Evolutionary conservation across 2,888 invertebrate genomes (phyloP), one percentile per base, ranked within the genome.

Genomic region (Macrosoma leucophasiata): DNA sequence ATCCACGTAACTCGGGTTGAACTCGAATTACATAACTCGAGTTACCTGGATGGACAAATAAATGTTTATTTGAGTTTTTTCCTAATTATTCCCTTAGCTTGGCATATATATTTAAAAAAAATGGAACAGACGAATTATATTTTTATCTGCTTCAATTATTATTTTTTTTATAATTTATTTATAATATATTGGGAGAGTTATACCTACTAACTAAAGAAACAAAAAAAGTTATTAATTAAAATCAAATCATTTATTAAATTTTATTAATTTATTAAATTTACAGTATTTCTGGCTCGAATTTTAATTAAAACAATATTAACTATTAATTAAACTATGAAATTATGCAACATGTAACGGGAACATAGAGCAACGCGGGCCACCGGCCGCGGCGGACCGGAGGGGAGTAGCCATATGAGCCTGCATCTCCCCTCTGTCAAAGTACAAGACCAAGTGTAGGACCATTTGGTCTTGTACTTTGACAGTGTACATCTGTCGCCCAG

Each of bases 171-270:
- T 13, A n/a, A 14, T 13, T 25, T 25, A 13, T 26, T 26, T 26
- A 26, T 26, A 26, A 26, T 26, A 5, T 14, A 26, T 14, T 26
- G 26, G 15, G 13, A 26, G 26, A 15, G 15, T 26, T 26, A 26
- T n/a, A n/a, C n/a, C n/a, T 26, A 15, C 15, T 26, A 26, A 26
- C 14, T 15, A 27, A 27, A 17, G 27, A 17, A 27, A 26, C 4
- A n/a, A 26, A 26, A 15, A 17, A 27, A 27, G 17, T 31, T 34
- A 34, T 29, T 29, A 20, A 19, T 29, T 29, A 19, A 34, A 34
- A 29, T 34, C 9, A 11, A 29, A 24, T 34, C 24, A 34, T 34
- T 34, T 34, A 34, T 34, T 34, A 17, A 18, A n/a, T 9, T 22
- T 15, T 31, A 24, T 24, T 34, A 5, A 17, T 6, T 17, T n/a